Base-by-base conservation (phyloP, 1,140 invertebrate genomes). In the Odontomachus brunneus region DNA sequence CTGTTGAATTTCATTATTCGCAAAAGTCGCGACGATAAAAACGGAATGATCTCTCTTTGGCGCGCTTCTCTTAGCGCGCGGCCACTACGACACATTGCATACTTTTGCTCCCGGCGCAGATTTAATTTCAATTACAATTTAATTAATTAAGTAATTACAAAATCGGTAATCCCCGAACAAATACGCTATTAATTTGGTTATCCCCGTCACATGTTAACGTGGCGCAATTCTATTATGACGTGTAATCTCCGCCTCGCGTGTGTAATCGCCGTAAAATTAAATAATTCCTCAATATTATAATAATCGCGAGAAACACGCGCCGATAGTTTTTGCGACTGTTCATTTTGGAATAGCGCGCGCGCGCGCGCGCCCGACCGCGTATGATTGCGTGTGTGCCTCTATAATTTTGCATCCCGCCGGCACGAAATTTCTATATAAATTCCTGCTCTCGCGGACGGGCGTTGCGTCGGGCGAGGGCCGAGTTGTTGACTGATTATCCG, bases 121-220 rank as follows among this genome's bases (percentile, higher is more conserved):
- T 67, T 75, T 22, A 69, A 80, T 80, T 69, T 80, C 69, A 80
- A 80, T 80, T 59, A 80, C 29, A 11, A 48, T 71, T 59, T 57
- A 80, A 78, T 78, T 69, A 69, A 44, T 71, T 29, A 80, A 69
- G 17, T 80, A 80, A 80, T 71, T 80, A 80, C 51, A 80, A 69
- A 57, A 80, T 48, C 38, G 75, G n/a, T 80, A 69, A 80, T 80
- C 51, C 71, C 65, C 57, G 24, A 71, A 71, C 55, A 11, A 69
- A 80, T 59, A 71, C 75, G 51, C 57, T 48, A 33, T 71, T 80
- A 80, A 80, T 80, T 80, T 80, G 69, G 59, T 80, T 80, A 71
- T n/a, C 57, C 33, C 51, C 67, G 38, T 71, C 65, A 44, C 73
- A 51, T 7, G 38, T 38, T 59, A 69, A n/a, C 22, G 24, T 57